Conservation (phyloP, 2,797 vertebrate genomes). For the Typhlichthys eigenmanni region DNA sequence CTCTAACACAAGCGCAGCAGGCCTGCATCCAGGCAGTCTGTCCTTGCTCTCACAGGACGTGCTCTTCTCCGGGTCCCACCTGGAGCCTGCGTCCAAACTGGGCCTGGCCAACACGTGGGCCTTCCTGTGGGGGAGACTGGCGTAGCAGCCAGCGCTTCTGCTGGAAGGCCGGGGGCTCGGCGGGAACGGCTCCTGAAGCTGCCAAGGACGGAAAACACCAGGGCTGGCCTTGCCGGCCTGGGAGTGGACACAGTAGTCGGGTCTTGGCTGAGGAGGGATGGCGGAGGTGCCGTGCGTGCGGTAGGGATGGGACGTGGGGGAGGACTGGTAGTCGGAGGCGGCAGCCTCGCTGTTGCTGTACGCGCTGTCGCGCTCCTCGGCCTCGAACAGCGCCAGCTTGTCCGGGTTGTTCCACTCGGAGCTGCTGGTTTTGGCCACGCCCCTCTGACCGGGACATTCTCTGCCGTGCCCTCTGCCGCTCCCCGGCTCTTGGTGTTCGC, state of each 20-base stretch:
- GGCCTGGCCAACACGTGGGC: conserved; percentile 61
- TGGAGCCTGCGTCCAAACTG: conserved; percentile 72
- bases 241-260: conserved; percentile 46
- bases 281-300: conserved; percentile 43
- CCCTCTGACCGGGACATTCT: conserved; percentile 63
- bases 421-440: conserved; percentile 78
- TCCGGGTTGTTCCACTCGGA: conserved; percentile 85
- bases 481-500: conserved; percentile 64
- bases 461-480: conserved; percentile 55
- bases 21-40: conserved; percentile 49
- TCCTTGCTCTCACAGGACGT: conserved; percentile 72
- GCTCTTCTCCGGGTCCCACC: conserved; percentile 73
- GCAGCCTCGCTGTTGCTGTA: conserved; percentile 72
- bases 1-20: conserved; percentile 42
- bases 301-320: conserved; percentile 43
- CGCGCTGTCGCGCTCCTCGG: conserved; percentile 78
- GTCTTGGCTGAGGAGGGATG: conserved; percentile 79
- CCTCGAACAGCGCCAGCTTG: conserved; percentile 76
- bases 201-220: conserved; percentile 59
- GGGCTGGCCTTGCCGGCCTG: conserved; percentile 67
- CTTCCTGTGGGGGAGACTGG: conserved; percentile 62
- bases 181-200: conserved; percentile 70
- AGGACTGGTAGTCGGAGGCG: conserved; percentile 56
- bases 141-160: conserved; percentile 36
- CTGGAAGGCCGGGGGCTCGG: conserved; percentile 47